Evolutionary conservation across 2,113 vertebrate species (phyloP).

Genomic region (Peucedramus taeniatus): DNA sequence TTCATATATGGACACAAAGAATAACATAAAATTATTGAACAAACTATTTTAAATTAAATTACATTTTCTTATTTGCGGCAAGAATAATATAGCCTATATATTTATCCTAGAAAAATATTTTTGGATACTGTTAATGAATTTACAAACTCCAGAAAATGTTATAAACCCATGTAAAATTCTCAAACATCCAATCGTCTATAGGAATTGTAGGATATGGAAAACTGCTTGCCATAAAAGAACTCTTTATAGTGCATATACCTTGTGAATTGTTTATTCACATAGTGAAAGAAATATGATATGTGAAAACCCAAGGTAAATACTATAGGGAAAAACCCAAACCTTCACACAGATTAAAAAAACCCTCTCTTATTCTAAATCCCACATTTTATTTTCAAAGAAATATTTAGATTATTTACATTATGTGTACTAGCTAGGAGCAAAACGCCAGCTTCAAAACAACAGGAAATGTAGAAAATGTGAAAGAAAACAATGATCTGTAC

Average conservation of each 20-base stretch:
- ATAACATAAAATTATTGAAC: background rate
- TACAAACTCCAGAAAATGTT: background rate
- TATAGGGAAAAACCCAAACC: fast-evolving
- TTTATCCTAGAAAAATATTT: background rate
- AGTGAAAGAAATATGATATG: background rate
- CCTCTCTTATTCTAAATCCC: background rate
- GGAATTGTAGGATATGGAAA: background rate
- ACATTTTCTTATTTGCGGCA: background rate
- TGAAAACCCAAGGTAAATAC: background rate
- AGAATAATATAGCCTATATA: background rate
- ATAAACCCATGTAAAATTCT: background rate
- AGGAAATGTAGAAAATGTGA: background rate
- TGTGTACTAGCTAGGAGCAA: background rate
- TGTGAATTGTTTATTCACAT: background rate
- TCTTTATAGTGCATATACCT: background rate
- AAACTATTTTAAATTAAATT: background rate
- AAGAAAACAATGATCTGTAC: background rate
- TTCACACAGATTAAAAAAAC: background rate
- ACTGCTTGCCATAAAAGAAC: background rate
- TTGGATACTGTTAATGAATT: background rate
- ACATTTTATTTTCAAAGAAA: background rate
- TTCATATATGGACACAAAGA: background rate
- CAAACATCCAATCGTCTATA: background rate
- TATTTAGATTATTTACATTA: background rate
- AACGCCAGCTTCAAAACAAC: background rate